Evolutionary conservation across 2,797 vertebrate genomes (phyloP), one percentile per base, ranked within the genome.

Genomic region (Cirrhinus molitorella): DNA sequence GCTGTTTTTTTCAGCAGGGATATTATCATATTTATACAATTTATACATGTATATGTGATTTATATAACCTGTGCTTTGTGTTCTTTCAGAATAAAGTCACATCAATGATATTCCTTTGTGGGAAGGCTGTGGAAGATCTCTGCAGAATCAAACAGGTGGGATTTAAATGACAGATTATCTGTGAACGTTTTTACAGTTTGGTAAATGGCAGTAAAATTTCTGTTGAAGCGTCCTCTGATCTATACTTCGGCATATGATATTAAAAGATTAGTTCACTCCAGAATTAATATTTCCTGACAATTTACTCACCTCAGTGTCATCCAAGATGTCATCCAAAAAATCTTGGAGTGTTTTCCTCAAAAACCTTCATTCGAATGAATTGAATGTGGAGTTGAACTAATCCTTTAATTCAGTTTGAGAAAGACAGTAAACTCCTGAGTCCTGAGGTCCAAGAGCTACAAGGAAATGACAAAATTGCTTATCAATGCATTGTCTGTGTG

Each of bases 71-170:
- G 0, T 34, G 81, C 75, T 86, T 13, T 88, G 7, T 19, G 51
- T 67, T 70, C 9, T 45, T 93, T 85, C 91, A 99, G 98, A 99
- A 99, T 91, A 99, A 99, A 96, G 98, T 99, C 53, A 99, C 98
- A 61, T 98, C 98, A 17, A 96, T 99, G 92, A 97, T 97, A 7
- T 98, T 99, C 93, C 93, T 99, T n/a, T 98, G 96, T 94, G 98
- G 98, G 82, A 99, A 98, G 91, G 94, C 97, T 79, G 95, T 97
- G 57, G 98, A 99, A 93, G 98, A 99, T 91, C 96, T 99, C 85
- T 98, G 98, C 95, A 96, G 98, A 94, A 97, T 99, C 91, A 99
- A 98, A 93, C 98, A 99, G 97, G 98, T 99, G 93, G 34, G 73
- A 23, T 49, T 45, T 79, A 49, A 71, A 72, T 49, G 14, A 51